Conservation (phyloP, 2,888 invertebrate species). For the Nomada goodeniana region DNA sequence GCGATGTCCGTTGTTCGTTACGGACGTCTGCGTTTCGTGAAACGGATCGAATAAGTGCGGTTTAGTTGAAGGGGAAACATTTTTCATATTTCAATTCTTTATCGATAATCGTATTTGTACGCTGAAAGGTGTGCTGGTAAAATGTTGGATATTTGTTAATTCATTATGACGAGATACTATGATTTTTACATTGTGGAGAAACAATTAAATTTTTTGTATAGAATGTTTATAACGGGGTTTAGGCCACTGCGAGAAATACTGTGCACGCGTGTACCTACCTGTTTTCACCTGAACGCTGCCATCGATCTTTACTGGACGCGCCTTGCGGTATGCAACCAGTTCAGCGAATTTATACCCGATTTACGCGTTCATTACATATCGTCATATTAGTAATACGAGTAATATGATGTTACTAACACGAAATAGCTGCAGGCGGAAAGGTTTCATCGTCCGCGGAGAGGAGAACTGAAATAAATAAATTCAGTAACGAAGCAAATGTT, state of each 20-base stretch:
- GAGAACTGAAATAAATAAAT: too few relatives aligned
- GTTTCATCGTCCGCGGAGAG: neutral
- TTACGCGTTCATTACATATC: too few relatives aligned
- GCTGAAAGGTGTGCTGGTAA: too few relatives aligned
- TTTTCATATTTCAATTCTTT: neutral
- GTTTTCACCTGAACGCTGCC: constrained; percentile 15
- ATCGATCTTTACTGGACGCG: constrained; percentile 26
- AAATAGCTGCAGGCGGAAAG: neutral
- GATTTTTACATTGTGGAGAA: neutral
- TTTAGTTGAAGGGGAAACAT: neutral
- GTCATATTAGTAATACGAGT: neutral
- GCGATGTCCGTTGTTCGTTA: neutral
- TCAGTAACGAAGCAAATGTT: too few relatives aligned
- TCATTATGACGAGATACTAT: neutral
- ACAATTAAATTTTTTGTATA: neutral
- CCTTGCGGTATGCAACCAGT: constrained; percentile 35
- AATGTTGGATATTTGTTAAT: neutral
- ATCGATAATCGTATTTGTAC: neutral
- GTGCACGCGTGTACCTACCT: neutral
- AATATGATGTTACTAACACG: neutral
- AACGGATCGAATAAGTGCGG: neutral
- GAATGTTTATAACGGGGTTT: too few relatives aligned
- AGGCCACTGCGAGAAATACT: neutral
- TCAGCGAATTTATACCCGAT: neutral
- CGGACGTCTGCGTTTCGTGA: too few relatives aligned